Evolutionary conservation across 2,113 vertebrate species (phyloP).

Genomic region (Nycticebus coucang): DNA sequence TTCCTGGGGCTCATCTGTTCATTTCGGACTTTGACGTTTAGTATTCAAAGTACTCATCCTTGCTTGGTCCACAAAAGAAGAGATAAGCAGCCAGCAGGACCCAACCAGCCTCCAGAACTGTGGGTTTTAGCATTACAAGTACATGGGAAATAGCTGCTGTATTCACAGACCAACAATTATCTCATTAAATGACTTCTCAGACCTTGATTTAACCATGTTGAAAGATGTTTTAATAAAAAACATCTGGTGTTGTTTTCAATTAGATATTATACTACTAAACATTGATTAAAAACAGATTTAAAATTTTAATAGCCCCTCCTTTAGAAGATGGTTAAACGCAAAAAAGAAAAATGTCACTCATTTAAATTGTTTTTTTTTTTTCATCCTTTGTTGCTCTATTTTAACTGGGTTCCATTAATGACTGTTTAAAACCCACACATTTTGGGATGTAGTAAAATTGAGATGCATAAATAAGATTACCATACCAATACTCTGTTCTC

Average conservation of each 20-base stretch:
- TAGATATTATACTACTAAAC: conserved; percentile 75
- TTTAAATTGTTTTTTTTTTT: conserved; percentile 59
- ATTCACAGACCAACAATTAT: conserved; percentile 55
- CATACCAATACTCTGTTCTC: conserved; percentile 50
- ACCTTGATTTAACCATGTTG: conserved; percentile 67
- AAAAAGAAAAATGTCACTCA: conserved; percentile 74
- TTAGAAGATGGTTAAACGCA: conserved; percentile 67
- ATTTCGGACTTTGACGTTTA: background rate
- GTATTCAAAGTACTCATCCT: background rate
- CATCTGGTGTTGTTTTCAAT: conserved; percentile 77
- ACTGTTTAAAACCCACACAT: conserved; percentile 68
- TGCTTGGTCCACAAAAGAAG: background rate
- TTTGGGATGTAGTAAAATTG: conserved; percentile 67
- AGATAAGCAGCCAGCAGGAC: background rate
- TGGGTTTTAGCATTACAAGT: background rate
- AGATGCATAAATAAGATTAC: conserved; percentile 75
- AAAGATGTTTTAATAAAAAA: conserved; percentile 75
- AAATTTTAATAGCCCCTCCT: conserved; percentile 74
- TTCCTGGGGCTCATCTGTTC: background rate
- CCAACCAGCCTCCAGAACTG: background rate
- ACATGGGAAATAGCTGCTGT: background rate
- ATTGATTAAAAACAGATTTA: conserved; percentile 78
- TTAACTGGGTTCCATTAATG: conserved; percentile 75
- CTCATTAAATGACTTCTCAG: conserved; percentile 63
- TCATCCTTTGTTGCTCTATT: conserved; percentile 55